Percentiles rank a stretch among this genome's conserved stretches.
Evolutionary conservation across 2,888 invertebrate species (phyloP).

Genomic region (Chloromyia formosa): DNA sequence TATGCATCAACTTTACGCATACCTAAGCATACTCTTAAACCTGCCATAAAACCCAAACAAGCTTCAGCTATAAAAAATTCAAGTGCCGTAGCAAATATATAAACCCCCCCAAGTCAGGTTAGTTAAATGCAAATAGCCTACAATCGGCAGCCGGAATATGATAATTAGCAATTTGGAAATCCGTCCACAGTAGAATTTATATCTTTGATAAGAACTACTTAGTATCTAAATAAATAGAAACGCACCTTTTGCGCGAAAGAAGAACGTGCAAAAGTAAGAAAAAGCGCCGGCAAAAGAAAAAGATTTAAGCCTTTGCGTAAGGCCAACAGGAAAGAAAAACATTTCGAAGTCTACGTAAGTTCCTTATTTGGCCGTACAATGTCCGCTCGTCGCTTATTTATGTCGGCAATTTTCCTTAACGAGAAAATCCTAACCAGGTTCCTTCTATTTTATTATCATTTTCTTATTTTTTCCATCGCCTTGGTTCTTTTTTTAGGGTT

Average conservation of each 20-base stretch:
- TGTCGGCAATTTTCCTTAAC: slow-evolving; percentile 38
- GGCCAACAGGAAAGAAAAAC: not conserved
- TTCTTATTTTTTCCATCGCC: not conserved
- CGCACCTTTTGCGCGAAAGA: not conserved
- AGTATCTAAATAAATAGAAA: not conserved
- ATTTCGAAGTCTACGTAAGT: not conserved
- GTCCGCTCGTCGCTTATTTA: slow-evolving; percentile 36
- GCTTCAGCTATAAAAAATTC: not conserved
- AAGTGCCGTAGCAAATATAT: not conserved
- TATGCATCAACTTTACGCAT: not conserved
- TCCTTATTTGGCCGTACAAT: slow-evolving; percentile 25
- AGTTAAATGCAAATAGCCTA: not conserved
- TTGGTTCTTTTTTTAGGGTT: no score
- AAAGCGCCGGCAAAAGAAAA: slow-evolving; percentile 4
- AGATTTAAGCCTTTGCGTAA: not conserved
- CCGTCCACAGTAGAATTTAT: slow-evolving; percentile 30
- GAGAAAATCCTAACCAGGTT: slow-evolving; percentile 31
- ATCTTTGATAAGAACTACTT: slow-evolving; percentile 7
- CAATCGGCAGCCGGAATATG: not conserved
- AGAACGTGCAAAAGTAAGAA: not conserved
- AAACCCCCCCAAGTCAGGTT: no score
- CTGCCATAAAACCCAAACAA: not conserved
- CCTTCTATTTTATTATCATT: slow-evolving; percentile 2
- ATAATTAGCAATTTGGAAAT: slow-evolving; percentile 41
- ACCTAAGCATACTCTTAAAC: not conserved